phyloP scores from a whole-genome alignment of 2,888 invertebrate species.

The Tiliacea aurago region DNA sequence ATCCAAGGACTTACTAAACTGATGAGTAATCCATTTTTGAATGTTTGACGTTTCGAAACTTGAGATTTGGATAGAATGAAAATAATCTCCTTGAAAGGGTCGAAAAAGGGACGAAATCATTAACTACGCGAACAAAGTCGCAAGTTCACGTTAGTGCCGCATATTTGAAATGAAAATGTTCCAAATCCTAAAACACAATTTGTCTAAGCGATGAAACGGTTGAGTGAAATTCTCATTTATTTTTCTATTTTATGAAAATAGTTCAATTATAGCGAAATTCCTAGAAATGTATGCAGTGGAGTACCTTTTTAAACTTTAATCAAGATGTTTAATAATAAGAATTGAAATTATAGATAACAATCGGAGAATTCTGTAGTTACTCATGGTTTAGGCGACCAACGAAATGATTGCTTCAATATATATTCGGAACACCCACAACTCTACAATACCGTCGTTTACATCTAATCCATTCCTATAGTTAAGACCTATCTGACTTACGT shows the following conservation, averaged over 20 bases:
- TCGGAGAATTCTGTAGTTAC: slow-evolving; percentile 10
- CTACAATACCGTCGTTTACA: not conserved
- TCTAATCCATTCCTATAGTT: not conserved
- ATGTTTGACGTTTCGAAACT: not conserved
- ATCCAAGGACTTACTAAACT: slow-evolving; percentile 1
- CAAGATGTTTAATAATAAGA: slow-evolving; percentile 33
- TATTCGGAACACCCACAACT: not conserved
- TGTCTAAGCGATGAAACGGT: slow-evolving; percentile 57
- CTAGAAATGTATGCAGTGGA: slow-evolving; percentile 19
- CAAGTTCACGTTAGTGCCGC: slow-evolving; percentile 35
- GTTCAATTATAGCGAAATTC: slow-evolving; percentile 54
- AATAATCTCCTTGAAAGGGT: slow-evolving; percentile 48
- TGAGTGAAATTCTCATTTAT: slow-evolving; percentile 58
- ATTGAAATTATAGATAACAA: slow-evolving; percentile 30
- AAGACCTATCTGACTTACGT: slow-evolving; percentile 7
- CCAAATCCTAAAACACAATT: slow-evolving; percentile 58
- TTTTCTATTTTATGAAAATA: slow-evolving; percentile 51
- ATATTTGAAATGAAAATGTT: slow-evolving; percentile 57
- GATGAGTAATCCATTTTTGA: slow-evolving; percentile 5
- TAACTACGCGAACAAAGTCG: slow-evolving; percentile 38
- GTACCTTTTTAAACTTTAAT: slow-evolving; percentile 37
- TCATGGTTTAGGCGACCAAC: not conserved
- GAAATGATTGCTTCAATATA: slow-evolving; percentile 26
- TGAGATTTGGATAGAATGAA: slow-evolving; percentile 27
- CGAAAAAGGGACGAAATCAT: slow-evolving; percentile 39